phyloP scores from a whole-genome alignment of 2,888 invertebrate species.

The Hydropsyche betteni region DNA sequence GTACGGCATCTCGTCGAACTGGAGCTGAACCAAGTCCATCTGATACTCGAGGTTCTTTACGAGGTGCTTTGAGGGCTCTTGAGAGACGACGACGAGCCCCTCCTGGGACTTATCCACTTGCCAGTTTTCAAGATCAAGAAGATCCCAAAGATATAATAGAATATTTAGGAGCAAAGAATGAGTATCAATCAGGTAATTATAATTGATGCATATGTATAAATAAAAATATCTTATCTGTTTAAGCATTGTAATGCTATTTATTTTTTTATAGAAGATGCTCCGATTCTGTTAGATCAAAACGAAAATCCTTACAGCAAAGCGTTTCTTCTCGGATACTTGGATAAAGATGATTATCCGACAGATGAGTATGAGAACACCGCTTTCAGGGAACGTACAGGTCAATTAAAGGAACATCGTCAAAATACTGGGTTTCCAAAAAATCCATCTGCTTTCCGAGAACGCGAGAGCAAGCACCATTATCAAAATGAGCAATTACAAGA shows the following conservation, averaged over 20 bases:
- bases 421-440: slow-evolving; percentile 59
- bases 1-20: slow-evolving; percentile 54
- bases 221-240: neutral
- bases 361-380: slow-evolving; percentile 46
- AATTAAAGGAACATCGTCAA: slow-evolving; percentile 44
- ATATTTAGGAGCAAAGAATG: slow-evolving; percentile 40
- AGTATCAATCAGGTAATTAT: slow-evolving; percentile 43
- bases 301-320: slow-evolving; percentile 21
- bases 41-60: slow-evolving; percentile 60
- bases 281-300: slow-evolving; percentile 39
- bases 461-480: slow-evolving; percentile 64
- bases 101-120: slow-evolving; percentile 51
- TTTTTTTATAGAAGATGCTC: slow-evolving; percentile 44
- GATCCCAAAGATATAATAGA: slow-evolving; percentile 40
- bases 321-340: slow-evolving; percentile 42
- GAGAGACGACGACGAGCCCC: slow-evolving; percentile 63
- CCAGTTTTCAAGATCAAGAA: slow-evolving; percentile 46
- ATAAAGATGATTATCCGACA: slow-evolving; percentile 43
- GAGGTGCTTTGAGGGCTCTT: slow-evolving; percentile 65
- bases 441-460: slow-evolving; percentile 68
- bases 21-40: slow-evolving; percentile 49
- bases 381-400: slow-evolving; percentile 46
- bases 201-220: neutral
- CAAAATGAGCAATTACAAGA: slow-evolving; percentile 56
- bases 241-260: neutral